Base-by-base conservation (phyloP, 2,797 vertebrate species). In the Tragelaphus oryx region DNA sequence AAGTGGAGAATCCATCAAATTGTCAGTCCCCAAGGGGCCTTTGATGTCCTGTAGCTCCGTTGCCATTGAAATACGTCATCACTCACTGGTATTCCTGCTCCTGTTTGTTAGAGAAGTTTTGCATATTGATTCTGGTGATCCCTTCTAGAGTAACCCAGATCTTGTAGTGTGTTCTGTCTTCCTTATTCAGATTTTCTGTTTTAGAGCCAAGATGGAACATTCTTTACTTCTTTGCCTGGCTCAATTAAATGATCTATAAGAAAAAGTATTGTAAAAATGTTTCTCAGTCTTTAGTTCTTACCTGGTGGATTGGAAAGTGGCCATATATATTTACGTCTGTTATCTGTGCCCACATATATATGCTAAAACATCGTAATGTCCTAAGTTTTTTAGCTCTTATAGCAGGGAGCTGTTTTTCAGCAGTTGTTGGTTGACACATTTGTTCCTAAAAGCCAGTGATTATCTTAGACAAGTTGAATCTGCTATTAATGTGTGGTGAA, bases 371-470 rank as follows among this genome's bases (percentile, higher is more conserved):
- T 57, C 11, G 5, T 14, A 11, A 37, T 52, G 8, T 44, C 22
- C 48, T 62, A 22, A 30, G 16, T n/a, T 59, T 20, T 76, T 87
- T 48, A 93, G 48, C 55, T 86, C 59, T 87, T 11, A 18, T 87
- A 33, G 8, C 46, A 71, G 93, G 62, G 46, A 94, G 13, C 14
- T 52, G 1, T 87, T 78, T 28, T 89, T 62, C 54, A 92, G 89
- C 18, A 44, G 54, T 41, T 84, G 2, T 17, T 91, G 59, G 3
- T 20, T 91, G 82, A 82, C 18, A 55, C 12, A 18, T 50, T 79
- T 95, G 28, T 90, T 84, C 11, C 24, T 96, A 59, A 84, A 94
- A 92, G 48, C 82, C 60, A 44, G 0, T 59, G 48, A 22, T 71
- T 68, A 22, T 92, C 57, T 94, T 79, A 60, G 46, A 89, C 8